Evolutionary conservation across 2,888 invertebrate genomes (phyloP).

Genomic region (Hirudinaria manillensis): DNA sequence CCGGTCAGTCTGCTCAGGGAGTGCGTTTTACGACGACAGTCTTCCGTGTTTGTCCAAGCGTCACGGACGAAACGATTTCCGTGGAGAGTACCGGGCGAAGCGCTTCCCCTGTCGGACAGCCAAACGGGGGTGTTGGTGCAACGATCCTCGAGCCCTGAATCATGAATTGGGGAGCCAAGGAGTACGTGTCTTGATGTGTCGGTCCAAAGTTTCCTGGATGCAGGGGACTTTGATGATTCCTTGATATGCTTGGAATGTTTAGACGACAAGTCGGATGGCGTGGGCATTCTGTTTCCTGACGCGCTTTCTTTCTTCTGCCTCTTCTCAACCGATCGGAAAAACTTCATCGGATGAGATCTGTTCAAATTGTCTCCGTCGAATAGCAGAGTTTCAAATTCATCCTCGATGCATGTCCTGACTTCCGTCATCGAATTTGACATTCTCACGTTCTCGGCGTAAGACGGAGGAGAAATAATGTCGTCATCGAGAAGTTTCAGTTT

Average conservation of each 20-base stretch:
- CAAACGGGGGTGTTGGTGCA: background rate
- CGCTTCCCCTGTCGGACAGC: background rate
- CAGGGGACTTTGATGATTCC: no score
- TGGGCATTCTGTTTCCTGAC: background rate
- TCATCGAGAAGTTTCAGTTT: background rate
- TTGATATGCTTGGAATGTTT: no score
- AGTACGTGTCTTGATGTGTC: background rate
- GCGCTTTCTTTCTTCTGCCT: background rate
- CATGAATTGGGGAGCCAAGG: background rate
- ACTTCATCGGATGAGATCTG: background rate
- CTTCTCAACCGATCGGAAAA: background rate
- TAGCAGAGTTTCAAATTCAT: background rate
- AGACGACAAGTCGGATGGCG: background rate
- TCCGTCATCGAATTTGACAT: constrained; percentile 1
- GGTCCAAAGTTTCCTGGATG: background rate
- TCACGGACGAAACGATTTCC: background rate
- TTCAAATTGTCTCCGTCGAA: background rate
- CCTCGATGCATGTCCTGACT: constrained; percentile 1
- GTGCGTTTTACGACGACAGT: constrained; percentile 1
- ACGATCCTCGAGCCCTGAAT: background rate
- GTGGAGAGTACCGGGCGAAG: background rate
- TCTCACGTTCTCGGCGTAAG: background rate
- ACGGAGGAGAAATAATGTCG: background rate
- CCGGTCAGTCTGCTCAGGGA: background rate
- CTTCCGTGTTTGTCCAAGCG: background rate